A percentile compares a stretch with the other conserved stretches of the same genome.
phyloP scores from a whole-genome alignment of 1,140 invertebrate species.

The Drosophila ambigua region DNA sequence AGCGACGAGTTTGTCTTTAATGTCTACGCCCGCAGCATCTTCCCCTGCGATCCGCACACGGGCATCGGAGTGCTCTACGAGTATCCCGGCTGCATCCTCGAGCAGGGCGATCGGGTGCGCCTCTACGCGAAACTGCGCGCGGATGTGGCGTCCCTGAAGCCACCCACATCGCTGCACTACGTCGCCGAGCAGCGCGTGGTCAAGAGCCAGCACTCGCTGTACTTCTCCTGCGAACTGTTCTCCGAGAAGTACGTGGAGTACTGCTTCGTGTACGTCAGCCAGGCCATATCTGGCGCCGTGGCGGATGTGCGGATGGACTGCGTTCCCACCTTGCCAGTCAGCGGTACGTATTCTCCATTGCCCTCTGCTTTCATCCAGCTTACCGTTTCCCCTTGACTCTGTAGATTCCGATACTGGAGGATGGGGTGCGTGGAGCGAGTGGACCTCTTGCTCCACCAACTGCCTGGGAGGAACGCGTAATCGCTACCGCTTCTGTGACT shows the following conservation, averaged over 20 bases:
- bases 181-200: slow-evolving; percentile 86
- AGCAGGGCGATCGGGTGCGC: slow-evolving; percentile 89
- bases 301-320: slow-evolving; percentile 92
- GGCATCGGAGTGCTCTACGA: slow-evolving; percentile 90
- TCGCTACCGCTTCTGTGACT: slow-evolving; percentile 93
- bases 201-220: slow-evolving; percentile 89
- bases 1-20: slow-evolving; percentile 92
- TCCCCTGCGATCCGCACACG: slow-evolving; percentile 89
- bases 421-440: slow-evolving; percentile 92
- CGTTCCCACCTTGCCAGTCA: slow-evolving; percentile 90
- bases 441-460: slow-evolving; percentile 92
- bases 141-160: slow-evolving; percentile 88
- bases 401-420: slow-evolving; percentile 90
- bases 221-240: slow-evolving; percentile 92
- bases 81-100: slow-evolving; percentile 91
- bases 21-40: slow-evolving; percentile 91
- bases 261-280: slow-evolving; percentile 93
- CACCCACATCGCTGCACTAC: slow-evolving; percentile 87
- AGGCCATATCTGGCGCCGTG: slow-evolving; percentile 91
- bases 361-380: neutral
- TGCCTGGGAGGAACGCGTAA: slow-evolving; percentile 91
- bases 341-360: slow-evolving; percentile 85
- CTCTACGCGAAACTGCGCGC: slow-evolving; percentile 89
- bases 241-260: slow-evolving; percentile 92
- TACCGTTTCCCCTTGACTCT: neutral